Evolutionary conservation across 2,797 vertebrate genomes (phyloP), one percentile per base, ranked within the genome.

Genomic region (Coreius guichenoti): DNA sequence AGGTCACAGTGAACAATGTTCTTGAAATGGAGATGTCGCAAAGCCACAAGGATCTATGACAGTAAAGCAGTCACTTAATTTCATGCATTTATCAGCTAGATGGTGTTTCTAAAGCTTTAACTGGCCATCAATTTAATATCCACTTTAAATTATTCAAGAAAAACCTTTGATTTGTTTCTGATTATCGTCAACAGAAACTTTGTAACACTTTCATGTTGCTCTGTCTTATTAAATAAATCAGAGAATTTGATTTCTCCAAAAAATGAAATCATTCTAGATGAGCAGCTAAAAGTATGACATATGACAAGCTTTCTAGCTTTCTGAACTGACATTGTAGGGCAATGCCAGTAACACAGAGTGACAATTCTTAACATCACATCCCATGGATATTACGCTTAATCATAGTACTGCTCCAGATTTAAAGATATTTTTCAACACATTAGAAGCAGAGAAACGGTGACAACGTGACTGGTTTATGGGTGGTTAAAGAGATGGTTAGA

Each of bases 1-100:
- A 99, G 95, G 94, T 99, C 98, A 97, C 98, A 99, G 96, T 99
- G 98, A 91, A 99, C 98, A 67, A 99, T 99, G 92, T 99, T 99
- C 93, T 99, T 99, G 95, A 99, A 99, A 93, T 99, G 98, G 91
- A 99, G 96, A 95, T 98, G 98, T 91, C 98, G 97, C 93, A 99
- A 92, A 86, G 98, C 98, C 93, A 99, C 98, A 89, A 99, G 96
- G 92, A 99, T 99, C 98, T 98, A 92, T 75, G 56, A 70, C 16
- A 90, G 87, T 86, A 36, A 91, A 49, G 88, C 75, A 31, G 16
- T 0, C 11, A 33, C 19, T 79, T 56, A 83, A 81, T 2, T 47
- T 80, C 58, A 89, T 39, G 83, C 83, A 87, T 26, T 84, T 51
- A 83, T 86, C 11, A 86, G 67, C n/a, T 26, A 11, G 13, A 86